Evolutionary conservation across 2,888 invertebrate species (phyloP).

Genomic region (Ophion slaviceki): DNA sequence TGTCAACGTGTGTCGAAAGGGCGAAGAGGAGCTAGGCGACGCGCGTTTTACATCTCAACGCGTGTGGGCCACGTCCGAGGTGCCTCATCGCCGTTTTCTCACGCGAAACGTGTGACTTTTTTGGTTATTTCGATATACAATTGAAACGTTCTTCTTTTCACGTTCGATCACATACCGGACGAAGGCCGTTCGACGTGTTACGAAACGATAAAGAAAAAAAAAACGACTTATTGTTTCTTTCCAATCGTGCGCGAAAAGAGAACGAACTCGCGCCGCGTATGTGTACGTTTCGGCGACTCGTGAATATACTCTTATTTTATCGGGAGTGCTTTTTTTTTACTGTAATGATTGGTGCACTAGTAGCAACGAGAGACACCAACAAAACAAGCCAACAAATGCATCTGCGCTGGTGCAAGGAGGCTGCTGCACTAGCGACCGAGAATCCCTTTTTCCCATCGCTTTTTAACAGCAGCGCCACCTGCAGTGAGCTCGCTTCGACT

Average conservation of each 20-base stretch:
- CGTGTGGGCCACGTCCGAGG: conserved; percentile 56
- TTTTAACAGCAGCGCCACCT: not conserved
- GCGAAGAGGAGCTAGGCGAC: conserved; percentile 61
- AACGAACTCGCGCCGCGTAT: conserved; percentile 29
- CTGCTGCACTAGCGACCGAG: conserved; percentile 48
- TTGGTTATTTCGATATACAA: conserved; percentile 4
- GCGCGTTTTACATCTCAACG: conserved; percentile 63
- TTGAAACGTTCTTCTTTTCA: conserved; percentile 6
- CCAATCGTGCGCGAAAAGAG: conserved; percentile 32
- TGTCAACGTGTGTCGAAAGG: conserved; percentile 19
- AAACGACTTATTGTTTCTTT: conserved; percentile 25
- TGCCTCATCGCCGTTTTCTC: conserved; percentile 62
- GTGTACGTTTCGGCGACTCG: conserved; percentile 26
- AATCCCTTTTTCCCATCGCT: conserved; percentile 18
- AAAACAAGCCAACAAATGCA: conserved; percentile 34
- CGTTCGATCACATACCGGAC: conserved; percentile 50
- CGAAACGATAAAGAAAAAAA: conserved; percentile 26
- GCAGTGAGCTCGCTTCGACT: not conserved
- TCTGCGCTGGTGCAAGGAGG: conserved; percentile 38
- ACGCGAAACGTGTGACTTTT: conserved; percentile 2
- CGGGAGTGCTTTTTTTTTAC: conserved; percentile 7
- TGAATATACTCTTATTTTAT: conserved; percentile 14
- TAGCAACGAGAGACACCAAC: conserved; percentile 38
- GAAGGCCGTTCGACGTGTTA: conserved; percentile 50
- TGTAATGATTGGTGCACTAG: conserved; percentile 1